Evolutionary conservation across 2,797 vertebrate species (phyloP).

Genomic region (Manis crassicaudata): DNA sequence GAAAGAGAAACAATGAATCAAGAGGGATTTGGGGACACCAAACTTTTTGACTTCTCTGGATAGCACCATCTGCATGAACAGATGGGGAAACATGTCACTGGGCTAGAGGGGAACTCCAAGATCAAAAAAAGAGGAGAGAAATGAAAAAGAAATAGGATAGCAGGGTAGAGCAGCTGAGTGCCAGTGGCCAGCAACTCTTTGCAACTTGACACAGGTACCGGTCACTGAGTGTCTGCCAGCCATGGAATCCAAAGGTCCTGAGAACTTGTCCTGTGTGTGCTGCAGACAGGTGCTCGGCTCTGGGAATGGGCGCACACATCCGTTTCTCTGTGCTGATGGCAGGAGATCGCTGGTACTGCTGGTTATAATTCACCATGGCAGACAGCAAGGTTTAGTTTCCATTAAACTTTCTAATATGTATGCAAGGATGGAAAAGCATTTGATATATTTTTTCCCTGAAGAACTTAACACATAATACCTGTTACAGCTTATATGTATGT

Average conservation of each 20-base stretch:
- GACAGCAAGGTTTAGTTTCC: neutral
- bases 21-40: slow-evolving; percentile 61
- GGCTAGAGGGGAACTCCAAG: slow-evolving; percentile 67
- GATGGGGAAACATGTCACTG: slow-evolving; percentile 77
- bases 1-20: slow-evolving; percentile 31
- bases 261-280: fast-evolving
- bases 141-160: neutral
- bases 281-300: neutral
- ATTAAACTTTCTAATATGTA: neutral
- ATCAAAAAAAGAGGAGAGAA: slow-evolving; percentile 49
- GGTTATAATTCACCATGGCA: neutral
- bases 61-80: slow-evolving; percentile 81
- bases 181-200: neutral
- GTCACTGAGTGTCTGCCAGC: neutral
- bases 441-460: neutral
- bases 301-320: neutral
- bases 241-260: neutral
- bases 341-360: neutral
- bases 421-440: neutral
- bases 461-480: neutral
- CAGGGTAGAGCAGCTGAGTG: neutral
- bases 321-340: neutral
- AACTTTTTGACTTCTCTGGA: slow-evolving; percentile 66
- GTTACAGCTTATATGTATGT: neutral
- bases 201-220: neutral